Percentiles rank a stretch among this genome's conserved stretches.
Conservation (phyloP, 2,797 vertebrate genomes). For the Tapera naevia region DNA sequence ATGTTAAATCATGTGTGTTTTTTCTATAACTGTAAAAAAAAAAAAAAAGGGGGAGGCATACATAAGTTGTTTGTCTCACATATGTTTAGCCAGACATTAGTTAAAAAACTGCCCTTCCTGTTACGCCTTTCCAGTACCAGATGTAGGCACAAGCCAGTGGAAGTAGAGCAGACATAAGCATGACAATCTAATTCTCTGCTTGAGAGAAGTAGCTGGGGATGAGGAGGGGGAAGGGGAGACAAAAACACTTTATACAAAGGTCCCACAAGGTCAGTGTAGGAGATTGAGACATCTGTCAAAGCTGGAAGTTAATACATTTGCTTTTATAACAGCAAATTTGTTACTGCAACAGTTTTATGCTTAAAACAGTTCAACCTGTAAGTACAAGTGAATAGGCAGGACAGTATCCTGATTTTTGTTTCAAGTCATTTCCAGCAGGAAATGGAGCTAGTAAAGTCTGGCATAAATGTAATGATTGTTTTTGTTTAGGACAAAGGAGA, state of each 20-base stretch:
- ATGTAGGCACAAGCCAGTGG: constrained; percentile 36
- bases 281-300: constrained; percentile 62
- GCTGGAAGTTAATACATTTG: constrained; percentile 22
- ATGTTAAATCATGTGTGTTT: constrained; percentile 34
- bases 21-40: constrained; percentile 25
- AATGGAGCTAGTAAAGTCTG: constrained; percentile 28
- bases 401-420: constrained; percentile 28
- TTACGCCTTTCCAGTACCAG: constrained; percentile 51
- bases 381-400: constrained; percentile 11
- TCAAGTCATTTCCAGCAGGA: constrained; percentile 30
- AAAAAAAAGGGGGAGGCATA: background rate
- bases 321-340: constrained; percentile 49
- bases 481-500: constrained; percentile 38
- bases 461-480: constrained; percentile 39
- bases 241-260: background rate
- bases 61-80: constrained; percentile 24
- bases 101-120: constrained; percentile 59
- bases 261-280: constrained; percentile 43
- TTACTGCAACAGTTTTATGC: constrained; percentile 38
- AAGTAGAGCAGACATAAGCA: constrained; percentile 62
- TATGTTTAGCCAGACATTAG: constrained; percentile 31
- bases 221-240: background rate
- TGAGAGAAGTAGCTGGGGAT: background rate
- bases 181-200: constrained; percentile 53
- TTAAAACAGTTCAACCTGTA: constrained; percentile 53